A percentile compares a stretch with the other conserved stretches of the same genome.
phyloP scores from a whole-genome alignment of 2,888 invertebrate genomes.

The Plebejus anna region DNA sequence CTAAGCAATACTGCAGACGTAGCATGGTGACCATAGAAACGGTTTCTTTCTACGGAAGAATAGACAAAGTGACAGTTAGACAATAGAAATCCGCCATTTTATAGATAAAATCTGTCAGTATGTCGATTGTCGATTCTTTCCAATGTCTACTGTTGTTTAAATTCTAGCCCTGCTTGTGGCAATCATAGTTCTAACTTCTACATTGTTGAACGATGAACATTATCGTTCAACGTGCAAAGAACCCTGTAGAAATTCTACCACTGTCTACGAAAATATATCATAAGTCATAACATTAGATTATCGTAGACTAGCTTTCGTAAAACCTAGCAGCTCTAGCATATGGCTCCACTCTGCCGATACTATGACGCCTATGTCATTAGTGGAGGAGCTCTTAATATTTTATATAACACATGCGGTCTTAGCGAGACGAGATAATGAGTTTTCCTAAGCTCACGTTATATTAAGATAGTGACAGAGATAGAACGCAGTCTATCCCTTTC shows the following conservation, averaged over 20 bases:
- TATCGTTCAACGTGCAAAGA: neutral
- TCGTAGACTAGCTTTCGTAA: neutral
- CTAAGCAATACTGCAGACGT: no score
- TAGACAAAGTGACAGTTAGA: no score
- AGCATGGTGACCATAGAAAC: no score
- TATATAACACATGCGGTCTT: conserved; percentile 19
- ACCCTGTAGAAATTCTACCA: neutral
- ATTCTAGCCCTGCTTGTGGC: no score
- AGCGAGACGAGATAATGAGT: conserved; percentile 16
- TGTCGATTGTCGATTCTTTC: no score
- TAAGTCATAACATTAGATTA: no score
- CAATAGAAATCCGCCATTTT: no score
- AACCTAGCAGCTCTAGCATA: neutral
- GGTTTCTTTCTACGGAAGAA: no score
- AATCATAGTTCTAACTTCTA: neutral
- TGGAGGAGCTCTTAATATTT: conserved; percentile 9
- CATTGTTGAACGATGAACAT: neutral
- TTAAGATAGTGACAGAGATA: conserved; percentile 10
- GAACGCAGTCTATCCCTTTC: neutral
- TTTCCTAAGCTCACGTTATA: conserved; percentile 8
- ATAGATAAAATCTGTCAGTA: no score
- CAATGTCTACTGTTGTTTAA: no score
- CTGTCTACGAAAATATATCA: neutral
- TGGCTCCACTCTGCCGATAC: conserved; percentile 14
- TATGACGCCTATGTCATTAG: conserved; percentile 17